Base-by-base conservation (phyloP, 1,140 invertebrate species). In the Amphibalanus amphitrite region DNA sequence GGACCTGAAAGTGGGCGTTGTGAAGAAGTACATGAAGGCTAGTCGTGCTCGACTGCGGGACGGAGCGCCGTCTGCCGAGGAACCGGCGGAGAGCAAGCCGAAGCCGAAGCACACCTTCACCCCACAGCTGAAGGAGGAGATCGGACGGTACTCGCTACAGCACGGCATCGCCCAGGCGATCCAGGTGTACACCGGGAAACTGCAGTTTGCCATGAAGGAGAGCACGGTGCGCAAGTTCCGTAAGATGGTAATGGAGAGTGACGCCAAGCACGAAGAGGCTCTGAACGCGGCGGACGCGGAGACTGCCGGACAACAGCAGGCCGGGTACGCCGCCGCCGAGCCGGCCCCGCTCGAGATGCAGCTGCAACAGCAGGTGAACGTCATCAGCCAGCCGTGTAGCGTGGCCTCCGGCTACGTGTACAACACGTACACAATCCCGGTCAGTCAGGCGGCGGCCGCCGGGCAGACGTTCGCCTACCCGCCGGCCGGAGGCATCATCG, bases 21-120 rank as follows among this genome's bases (percentile, higher is more conserved):
- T 80, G n/a, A 71, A 76, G 70, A 80, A 78, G 73, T 79, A 79
- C 72, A 79, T 79, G 74, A 76, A 76, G 70, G 70, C 74, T 33
- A 79, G 78, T 73, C 69, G 79, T 26, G 73, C 75, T 64, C 73
- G 71, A 17, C 70, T 75, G 71, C 74, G 73, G 71, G 73, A 77
- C 25, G 69, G 73, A 10, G 29, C 25, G 65, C 71, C 72, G 0
- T 68, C 69, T 25, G 69, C 40, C 64, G 72, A 72, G 30, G 71
- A 73, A 23, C 67, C 29, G n/a, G 67, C 47, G 17, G 69, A 64
- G 71, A 74, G 71, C 67, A 69, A 47, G 15, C 65, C 26, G 64
- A 71, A 67, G 65, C 72, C 68, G 30, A 71, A 76, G 30, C 72
- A 75, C 23, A 73, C 71, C n/a, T 77, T 75, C 67, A 76, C 73